Evolutionary conservation across 2,888 invertebrate genomes (phyloP), one percentile per base, ranked within the genome.

Genomic region (Megalurothrips usitatus): DNA sequence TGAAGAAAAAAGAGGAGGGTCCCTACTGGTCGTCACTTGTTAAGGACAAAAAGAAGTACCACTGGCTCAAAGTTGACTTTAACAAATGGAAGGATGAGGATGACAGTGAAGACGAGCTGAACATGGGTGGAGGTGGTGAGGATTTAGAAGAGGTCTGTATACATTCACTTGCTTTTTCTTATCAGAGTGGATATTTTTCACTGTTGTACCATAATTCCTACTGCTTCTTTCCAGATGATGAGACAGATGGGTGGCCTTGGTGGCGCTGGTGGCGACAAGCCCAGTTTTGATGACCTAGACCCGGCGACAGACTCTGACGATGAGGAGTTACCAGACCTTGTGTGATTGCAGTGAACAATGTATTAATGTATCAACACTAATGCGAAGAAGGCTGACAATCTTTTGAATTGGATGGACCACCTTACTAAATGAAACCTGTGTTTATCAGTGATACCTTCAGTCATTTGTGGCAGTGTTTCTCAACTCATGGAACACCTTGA

Each of bases 1-100:
- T 91, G 83, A 88, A 88, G 85, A 88, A 88, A 88, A 89, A 92
- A 88, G 88, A 91, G 87, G 90, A 90, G 80, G 94, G 93, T 82
- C 91, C 94, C 0, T 97, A 92, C 87, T 98, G 98, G 98, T 93
- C 96, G 81, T 90, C 94, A 84, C 89, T 98, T 84, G 94, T 96
- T 82, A 94, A 94, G 87, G 95, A 95, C 85, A 94, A 93, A 86
- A 93, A 93, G 87, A 98, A 98, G 89, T 93, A 93, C 85, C 97
- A 97, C 87, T 98, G 97, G 93, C 90, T 99, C 85, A 98, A 98
- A 90, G 94, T 97, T 85, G 98, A 99, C 87, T 99, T 99, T 87
- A 95, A 96, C 87, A 97, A 97, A 89, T 99, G 98, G 98, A 93
- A 92, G 88, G 98, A 98, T 89, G 98, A 99, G 88, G 96, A 96